Evolutionary conservation across 2,888 invertebrate species (phyloP), one percentile per base, ranked within the genome.

Genomic region (Pecten maximus): DNA sequence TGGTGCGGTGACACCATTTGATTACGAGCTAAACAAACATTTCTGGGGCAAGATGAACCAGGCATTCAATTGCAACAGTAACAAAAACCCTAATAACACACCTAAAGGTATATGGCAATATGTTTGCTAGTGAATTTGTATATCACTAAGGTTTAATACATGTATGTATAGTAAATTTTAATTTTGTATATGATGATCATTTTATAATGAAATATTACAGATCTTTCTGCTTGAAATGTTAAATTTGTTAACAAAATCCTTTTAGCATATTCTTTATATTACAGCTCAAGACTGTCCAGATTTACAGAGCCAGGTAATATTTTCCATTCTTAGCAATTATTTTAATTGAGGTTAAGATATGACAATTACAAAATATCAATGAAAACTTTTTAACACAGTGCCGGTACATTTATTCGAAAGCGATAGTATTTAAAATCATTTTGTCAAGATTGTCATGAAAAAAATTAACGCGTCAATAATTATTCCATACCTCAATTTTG

Each of bases 21-120:
- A 88, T 35, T 50, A 12, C 39, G 50, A 88, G 23, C 50, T 88
- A 28, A 88, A 88, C 35, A 48, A 40, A 0, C 88, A 88, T 50
- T 88, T 88, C 88, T 88, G 88, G 88, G 28, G n/a, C 8, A 88
- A 88, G 50, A 50, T 88, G 3, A 50, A 35, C 10, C 44, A 88
- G 48, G 88, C 88, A 3, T 35, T 88, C 8, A 88, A 88, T 40
- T 88, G 88, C 35, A n/a, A 19, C 44, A 88, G 88, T 50, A 28
- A 48, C 40, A 88, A 40, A 15, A 88, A 88, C 0, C 74, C 28
- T 15, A 35, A 54, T 1, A n/a, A 28, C 28, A 74, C 28, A 6
- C 74, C 28, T 0, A 74, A 35, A 74, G 74, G 74, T 74, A 74
- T 2, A n/a, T 60, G 28, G 19, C 54, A 54, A 35, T 35, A 35